A percentile compares a stretch with the other conserved stretches of the same genome.
Evolutionary conservation across 2,113 vertebrate genomes (phyloP).

Genomic region (Eira barbara): DNA sequence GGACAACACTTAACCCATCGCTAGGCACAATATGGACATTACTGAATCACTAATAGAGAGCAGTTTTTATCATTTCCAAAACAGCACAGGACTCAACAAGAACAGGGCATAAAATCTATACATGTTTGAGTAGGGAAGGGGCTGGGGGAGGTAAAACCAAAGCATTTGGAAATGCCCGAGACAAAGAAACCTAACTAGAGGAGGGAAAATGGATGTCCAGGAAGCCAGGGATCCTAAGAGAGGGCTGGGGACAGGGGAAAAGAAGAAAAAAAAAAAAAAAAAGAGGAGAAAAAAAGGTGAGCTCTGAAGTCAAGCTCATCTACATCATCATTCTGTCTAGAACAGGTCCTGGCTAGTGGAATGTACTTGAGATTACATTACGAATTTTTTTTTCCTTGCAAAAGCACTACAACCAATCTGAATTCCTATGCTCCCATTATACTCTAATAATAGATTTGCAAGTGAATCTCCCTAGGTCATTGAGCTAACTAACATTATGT

Average conservation of each 20-base stretch:
- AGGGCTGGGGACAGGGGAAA: background rate
- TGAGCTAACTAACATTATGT: background rate
- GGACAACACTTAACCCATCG: background rate
- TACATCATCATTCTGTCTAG: background rate
- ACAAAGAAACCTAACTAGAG: background rate
- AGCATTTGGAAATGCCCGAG: background rate
- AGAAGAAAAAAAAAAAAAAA: background rate
- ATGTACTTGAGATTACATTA: conserved; percentile 43
- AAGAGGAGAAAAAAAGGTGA: background rate
- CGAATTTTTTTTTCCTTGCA: background rate
- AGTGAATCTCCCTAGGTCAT: background rate
- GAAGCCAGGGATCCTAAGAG: background rate
- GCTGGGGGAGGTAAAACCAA: background rate
- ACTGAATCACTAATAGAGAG: background rate
- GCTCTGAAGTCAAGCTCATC: background rate
- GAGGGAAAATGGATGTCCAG: background rate
- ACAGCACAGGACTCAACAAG: background rate
- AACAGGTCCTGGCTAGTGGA: conserved; percentile 53
- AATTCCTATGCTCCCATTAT: conserved; percentile 1
- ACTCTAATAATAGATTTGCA: conserved; percentile 21
- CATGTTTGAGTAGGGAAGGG: background rate
- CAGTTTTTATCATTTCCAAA: background rate
- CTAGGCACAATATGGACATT: background rate
- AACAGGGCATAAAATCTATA: background rate
- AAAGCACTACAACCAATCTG: conserved; percentile 18